Evolutionary conservation across 1,140 invertebrate genomes (phyloP), one percentile per base, ranked within the genome.

Genomic region (Bombus difficillimus): DNA sequence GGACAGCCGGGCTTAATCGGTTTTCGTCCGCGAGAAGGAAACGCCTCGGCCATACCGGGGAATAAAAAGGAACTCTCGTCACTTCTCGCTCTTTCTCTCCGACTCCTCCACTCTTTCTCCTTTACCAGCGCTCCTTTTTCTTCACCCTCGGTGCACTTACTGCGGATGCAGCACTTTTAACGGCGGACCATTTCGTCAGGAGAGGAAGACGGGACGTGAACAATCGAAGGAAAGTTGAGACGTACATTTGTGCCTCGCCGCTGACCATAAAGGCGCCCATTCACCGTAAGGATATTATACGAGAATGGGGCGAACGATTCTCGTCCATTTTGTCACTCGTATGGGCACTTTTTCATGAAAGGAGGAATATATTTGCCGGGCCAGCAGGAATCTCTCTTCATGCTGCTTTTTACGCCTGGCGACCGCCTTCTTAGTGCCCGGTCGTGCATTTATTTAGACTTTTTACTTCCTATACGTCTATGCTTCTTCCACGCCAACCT

Each of bases 121-220:
- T 47, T 57, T 22, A n/a, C 25, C n/a, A 10, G 18, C 39, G 8
- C 37, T 62, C 39, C 78, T 77, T 87, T 80, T 64, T 73, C 78
- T 68, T 79, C 80, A 34, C 75, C 79, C 79, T 78, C 83, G 53
- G 34, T 74, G 68, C 81, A 86, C 89, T 91, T 90, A 90, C 87
- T 78, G 89, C 89, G 87, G 73, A 90, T 76, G 68, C 75, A 85
- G 90, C 87, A 88, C 90, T 91, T 91, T 90, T 86, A 91, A 91
- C 89, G 89, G 81, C 82, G 75, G 66, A 73, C 87, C 89, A 88
- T 90, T 88, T 90, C 86, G 89, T 88, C 81, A 76, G 43, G 76
- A 85, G 75, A 77, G 71, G 76, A 71, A 85, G 82, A 41, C 75
- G 80, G 83, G 66, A 66, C 57, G 88, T 43, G 89, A 90, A 90